Evolutionary conservation across 2,888 invertebrate genomes (phyloP), one percentile per base, ranked within the genome.

Genomic region (Leucozona laternaria): DNA sequence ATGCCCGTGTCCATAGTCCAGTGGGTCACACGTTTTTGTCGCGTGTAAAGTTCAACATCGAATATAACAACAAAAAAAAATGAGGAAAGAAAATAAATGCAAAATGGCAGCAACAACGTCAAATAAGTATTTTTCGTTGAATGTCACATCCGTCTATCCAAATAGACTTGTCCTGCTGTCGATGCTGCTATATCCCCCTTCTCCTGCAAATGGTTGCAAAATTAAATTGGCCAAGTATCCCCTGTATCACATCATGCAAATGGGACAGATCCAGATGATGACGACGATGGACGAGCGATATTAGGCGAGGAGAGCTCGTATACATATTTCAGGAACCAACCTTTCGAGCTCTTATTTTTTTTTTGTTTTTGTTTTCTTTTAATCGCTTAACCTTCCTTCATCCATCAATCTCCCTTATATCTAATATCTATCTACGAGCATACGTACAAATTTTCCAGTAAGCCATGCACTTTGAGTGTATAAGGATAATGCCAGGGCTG

Each of bases 211-310:
- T 58, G 53, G 60, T 62, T 73, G 60, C 37, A 77, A 77, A 80
- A 80, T 77, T 55, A 85, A 80, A 85, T 85, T 85, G 76, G 66
- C 76, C 43, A 77, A 64, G 85, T 85, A 78, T 80, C 62, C 77
- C 73, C 77, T 70, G n/a, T n/a, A 73, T 80, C 72, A 60, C 77
- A 77, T 80, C 77, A 80, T 80, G 85, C 77, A 80, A 85, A 80
- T 72, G 73, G 62, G 80, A 78, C 60, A 60, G 76, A 75, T 58
- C 66, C 66, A 40, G 53, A 70, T 77, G 77, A 62, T 71, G 70
- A 13, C 45, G 8, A 43, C 43, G 43, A 53, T 28, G 40, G 50
- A 75, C 70, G 53, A 60, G 70, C 64, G 60, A 68, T 73, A 64
- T 62, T 70, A 64, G 73, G 43, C 57, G 70, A 57, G 31, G 37